These are phyloP conservation scores for Pecten maximus DNA, from an alignment of 2,888 invertebrate species.

Conservation along the genomic window DNA sequence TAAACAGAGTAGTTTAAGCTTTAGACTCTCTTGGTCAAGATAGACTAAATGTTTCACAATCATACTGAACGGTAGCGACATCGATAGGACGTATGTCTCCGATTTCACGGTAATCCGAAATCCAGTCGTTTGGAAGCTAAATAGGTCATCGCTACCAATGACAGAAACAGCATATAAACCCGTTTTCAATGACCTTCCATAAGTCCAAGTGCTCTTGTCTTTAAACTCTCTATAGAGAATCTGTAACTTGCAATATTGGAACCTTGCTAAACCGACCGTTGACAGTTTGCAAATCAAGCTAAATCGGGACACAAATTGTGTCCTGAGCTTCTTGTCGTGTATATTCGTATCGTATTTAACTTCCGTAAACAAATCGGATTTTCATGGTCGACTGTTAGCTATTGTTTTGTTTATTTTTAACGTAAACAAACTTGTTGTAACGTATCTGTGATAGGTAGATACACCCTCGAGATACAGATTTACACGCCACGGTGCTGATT, in stretches of 20 bases:
- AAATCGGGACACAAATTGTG: too few species aligned
- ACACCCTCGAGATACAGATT: not conserved
- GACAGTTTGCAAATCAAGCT: not conserved
- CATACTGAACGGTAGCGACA: not conserved
- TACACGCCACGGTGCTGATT: not conserved
- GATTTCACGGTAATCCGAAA: too few species aligned
- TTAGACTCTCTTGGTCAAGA: not conserved
- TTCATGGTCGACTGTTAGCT: not conserved
- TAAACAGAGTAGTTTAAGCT: not conserved
- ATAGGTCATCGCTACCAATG: too few species aligned
- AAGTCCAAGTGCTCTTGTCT: too few species aligned
- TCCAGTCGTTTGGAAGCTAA: too few species aligned
- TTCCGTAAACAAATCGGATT: not conserved
- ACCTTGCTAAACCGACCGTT: not conserved
- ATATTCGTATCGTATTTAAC: not conserved
- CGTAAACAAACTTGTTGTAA: not conserved
- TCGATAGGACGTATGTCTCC: not conserved
- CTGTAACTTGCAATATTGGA: not conserved
- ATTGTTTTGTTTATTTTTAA: not conserved
- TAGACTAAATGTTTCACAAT: not conserved
- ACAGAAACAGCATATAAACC: too few species aligned
- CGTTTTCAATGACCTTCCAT: too few species aligned
- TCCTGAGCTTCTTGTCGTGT: too few species aligned
- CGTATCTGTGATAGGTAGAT: not conserved
- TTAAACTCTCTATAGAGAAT: not conserved